These are phyloP conservation scores for Chionomys nivalis DNA, from an alignment of 2,113 vertebrate genomes.

Conservation along the genomic window DNA sequence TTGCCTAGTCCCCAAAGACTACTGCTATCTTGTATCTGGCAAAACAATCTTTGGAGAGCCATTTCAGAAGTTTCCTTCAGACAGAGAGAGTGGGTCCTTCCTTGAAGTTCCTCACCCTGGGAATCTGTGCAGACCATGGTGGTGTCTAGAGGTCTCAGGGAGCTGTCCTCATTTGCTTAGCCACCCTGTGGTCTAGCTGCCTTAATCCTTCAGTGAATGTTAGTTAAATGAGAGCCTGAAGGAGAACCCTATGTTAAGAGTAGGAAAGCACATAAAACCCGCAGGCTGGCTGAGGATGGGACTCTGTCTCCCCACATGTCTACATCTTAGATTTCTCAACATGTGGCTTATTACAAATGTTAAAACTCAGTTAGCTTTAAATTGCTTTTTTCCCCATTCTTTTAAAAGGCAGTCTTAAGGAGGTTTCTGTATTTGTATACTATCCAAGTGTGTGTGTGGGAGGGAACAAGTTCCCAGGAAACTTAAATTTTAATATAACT, in stretches of 20 bases:
- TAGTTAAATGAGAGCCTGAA: background rate
- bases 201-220: background rate
- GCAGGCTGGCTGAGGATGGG: background rate
- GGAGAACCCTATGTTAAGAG: background rate
- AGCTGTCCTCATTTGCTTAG: background rate
- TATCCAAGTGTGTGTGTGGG: background rate
- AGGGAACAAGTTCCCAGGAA: background rate
- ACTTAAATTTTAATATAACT: conserved; percentile 63
- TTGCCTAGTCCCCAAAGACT: background rate
- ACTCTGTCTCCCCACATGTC: background rate
- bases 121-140: background rate
- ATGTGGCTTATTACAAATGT: background rate
- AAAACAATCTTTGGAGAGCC: background rate
- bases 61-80: background rate
- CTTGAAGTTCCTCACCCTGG: background rate
- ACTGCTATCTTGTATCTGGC: background rate
- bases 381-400: background rate
- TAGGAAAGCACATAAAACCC: background rate
- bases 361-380: background rate
- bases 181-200: background rate
- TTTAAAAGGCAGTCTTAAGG: background rate
- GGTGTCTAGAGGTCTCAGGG: background rate
- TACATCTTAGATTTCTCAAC: background rate
- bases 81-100: background rate
- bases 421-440: conserved; percentile 12